A percentile compares a stretch with the other conserved stretches of the same genome.
These are phyloP conservation scores for Ictalurus punctatus DNA, from an alignment of 2,113 vertebrate genomes.

Conservation along the genomic window DNA sequence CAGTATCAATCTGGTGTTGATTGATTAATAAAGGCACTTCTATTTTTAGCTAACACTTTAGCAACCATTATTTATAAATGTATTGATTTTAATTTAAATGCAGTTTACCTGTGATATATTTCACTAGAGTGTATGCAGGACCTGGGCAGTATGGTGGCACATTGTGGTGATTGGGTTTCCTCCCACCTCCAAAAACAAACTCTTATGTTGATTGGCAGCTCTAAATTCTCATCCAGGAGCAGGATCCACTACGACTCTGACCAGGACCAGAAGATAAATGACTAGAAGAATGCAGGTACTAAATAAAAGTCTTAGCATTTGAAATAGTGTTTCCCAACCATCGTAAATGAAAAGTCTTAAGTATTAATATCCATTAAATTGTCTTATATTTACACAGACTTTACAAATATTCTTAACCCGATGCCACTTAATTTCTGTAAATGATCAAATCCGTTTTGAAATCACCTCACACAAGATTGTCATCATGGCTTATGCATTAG, in stretches of 20 bases:
- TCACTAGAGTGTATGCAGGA: no score
- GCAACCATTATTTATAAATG: neutral
- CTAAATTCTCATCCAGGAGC: neutral
- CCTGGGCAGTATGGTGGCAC: neutral
- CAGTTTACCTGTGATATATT: neutral
- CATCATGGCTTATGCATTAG: neutral
- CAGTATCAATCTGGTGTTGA: neutral
- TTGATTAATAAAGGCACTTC: neutral
- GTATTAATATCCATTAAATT: neutral
- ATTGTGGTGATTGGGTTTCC: neutral
- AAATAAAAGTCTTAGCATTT: no score
- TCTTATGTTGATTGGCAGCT: neutral
- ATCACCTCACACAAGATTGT: neutral
- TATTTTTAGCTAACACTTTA: neutral
- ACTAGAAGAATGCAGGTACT: no score
- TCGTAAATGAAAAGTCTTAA: neutral
- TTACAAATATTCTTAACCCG: neutral
- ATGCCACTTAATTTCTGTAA: neutral
- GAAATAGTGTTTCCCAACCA: no score
- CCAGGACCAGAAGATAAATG: neutral
- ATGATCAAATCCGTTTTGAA: neutral
- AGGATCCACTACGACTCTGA: neutral
- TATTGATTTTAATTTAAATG: neutral
- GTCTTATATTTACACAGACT: neutral
- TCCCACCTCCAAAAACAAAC: neutral